Conservation (phyloP, 1,140 invertebrate species). For the Doryteuthis pealeii region DNA sequence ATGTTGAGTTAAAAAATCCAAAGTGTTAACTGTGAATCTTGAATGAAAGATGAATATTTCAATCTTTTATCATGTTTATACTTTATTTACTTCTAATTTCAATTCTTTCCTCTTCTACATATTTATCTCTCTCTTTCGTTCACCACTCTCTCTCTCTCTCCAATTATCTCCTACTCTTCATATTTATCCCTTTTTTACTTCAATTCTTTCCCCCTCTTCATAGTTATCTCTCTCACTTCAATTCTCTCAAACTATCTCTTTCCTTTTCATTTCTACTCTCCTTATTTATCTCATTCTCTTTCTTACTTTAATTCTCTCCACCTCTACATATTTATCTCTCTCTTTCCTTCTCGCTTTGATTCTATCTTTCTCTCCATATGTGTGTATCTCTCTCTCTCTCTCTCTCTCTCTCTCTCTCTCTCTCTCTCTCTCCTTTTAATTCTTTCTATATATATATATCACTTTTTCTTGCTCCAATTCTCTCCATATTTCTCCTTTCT, state of each 20-base stretch:
- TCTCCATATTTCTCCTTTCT: no score
- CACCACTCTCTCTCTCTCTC: background rate
- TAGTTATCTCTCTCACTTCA: background rate
- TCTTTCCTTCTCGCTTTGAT: no score
- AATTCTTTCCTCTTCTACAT: background rate
- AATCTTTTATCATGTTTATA: no score
- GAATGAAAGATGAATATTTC: no score
- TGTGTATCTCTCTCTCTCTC: background rate
- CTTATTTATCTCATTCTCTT: background rate
- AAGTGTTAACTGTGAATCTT: no score
- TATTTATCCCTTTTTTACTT: background rate
- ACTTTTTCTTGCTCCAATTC: no score
- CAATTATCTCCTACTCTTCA: background rate
- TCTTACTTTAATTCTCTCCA: background rate
- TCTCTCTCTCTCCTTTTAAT: no score
- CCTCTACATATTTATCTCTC: no score
- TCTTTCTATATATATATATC: no score
- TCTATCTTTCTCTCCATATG: background rate
- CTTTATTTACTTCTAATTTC: no score
- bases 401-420: no score
- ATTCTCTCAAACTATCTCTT: background rate
- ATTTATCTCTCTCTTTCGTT: background rate
- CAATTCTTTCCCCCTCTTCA: background rate
- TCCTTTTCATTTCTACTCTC: background rate
- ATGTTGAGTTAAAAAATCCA: no score